These are phyloP conservation scores for Neoscelio sp. DNA, from an alignment of 2,888 invertebrate species.

Conservation along the genomic window DNA sequence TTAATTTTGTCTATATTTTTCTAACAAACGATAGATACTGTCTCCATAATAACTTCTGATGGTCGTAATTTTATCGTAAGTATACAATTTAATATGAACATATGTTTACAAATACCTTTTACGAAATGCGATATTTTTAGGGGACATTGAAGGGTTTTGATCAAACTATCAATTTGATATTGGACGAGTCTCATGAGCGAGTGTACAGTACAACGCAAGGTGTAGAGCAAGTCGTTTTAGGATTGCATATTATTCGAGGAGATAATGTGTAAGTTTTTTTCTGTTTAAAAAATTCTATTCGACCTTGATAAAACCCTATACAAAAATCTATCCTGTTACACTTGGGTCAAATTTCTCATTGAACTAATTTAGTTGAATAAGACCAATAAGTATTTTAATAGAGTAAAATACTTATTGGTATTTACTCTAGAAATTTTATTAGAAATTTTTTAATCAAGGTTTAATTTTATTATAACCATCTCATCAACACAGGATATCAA, in stretches of 20 bases:
- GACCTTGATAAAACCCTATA: neutral
- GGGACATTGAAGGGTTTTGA: conserved; percentile 99
- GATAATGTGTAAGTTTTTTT: conserved; percentile 93
- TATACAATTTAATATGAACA: conserved; percentile 65
- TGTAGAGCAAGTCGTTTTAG: conserved; percentile 97
- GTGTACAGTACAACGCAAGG: conserved; percentile 97
- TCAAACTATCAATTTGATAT: conserved; percentile 99
- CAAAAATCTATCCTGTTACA: too few species aligned
- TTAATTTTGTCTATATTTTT: conserved; percentile 22
- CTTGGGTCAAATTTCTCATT: too few species aligned
- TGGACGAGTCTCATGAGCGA: conserved; percentile 99
- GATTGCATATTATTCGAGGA: conserved; percentile 98
- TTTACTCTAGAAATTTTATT: too few species aligned
- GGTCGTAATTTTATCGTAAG: conserved; percentile 96
- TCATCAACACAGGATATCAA: too few species aligned
- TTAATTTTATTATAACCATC: too few species aligned
- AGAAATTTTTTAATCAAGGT: too few species aligned
- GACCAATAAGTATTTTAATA: too few species aligned
- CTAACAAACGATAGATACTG: conserved; percentile 86
- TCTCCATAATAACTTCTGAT: conserved; percentile 97
- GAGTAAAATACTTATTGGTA: too few species aligned
- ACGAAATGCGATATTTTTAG: conserved; percentile 82
- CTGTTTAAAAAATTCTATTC: conserved; percentile 12
- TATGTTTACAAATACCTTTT: neutral
- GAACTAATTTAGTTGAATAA: too few species aligned